Base-by-base conservation (phyloP, 1,140 invertebrate species). In the Asobara japonica region DNA sequence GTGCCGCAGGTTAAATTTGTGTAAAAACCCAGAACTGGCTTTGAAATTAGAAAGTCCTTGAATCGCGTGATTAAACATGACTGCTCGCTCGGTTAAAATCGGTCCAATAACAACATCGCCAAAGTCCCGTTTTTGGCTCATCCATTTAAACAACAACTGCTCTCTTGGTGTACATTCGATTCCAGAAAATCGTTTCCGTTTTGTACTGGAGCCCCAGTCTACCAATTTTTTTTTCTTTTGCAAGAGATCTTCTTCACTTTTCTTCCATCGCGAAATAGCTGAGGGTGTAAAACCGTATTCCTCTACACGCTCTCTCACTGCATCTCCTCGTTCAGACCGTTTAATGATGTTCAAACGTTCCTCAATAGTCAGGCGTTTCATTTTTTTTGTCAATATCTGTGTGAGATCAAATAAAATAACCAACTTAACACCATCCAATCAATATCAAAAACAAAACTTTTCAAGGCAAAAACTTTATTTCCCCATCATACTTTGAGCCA, bases 1-100 rank as follows among this genome's bases (percentile, higher is more conserved):
- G 74, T 81, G 80, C 65, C 79, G 69, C 56, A 68, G 77, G 74
- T 81, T 83, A 69, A 82, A 84, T 76, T 77, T 79, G 41, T 70
- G 51, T 29, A 80, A 69, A 78, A 79, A 85, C 62, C 81, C 83
- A 70, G 72, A 73, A 76, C 80, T 82, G 31, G 81, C 79, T 56
- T 74, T 71, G 75, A 82, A 83, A 29, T 69, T 69, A 22, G 18
- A 13, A 66, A 74, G 71, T 65, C 77, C 74, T 70, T 74, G 65
- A 51, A 81, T 4, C 72, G 77, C 77, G 51, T 69, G 27, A 31
- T 73, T 64, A 18, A 74, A 67, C 16, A 65, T 18, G 8, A 76
- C 36, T 6, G 73, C 74, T 64, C 76, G 76, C 51, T 78, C 73
- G 64, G 75, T 74, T 6, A 78, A 20, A 56, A 76, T 45, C 41